Conservation (phyloP, 2,888 invertebrate genomes). For the Balanococcus diminutus region DNA sequence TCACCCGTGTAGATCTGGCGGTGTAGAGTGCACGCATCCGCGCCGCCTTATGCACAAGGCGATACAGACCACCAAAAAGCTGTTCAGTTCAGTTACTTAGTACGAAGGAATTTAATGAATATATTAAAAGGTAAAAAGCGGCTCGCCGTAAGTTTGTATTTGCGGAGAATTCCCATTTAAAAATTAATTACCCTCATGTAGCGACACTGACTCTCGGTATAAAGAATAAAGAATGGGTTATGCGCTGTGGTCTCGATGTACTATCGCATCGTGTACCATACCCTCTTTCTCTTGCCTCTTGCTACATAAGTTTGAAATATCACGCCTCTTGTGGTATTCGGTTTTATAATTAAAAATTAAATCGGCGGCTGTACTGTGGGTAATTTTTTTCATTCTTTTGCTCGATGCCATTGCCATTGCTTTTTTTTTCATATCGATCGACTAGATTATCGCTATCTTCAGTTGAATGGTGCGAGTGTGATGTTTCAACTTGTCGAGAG, state of each 20-base stretch:
- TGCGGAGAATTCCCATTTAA: slow-evolving; percentile 42
- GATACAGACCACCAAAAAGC: slow-evolving; percentile 42
- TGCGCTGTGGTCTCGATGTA: neutral
- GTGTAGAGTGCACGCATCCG: neutral
- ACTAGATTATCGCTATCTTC: neutral
- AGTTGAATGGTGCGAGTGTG: neutral
- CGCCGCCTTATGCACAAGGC: neutral
- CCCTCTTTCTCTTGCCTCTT: neutral
- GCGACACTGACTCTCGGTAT: slow-evolving; percentile 29
- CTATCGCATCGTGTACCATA: neutral
- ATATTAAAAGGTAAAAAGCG: slow-evolving; percentile 34
- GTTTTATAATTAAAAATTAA: slow-evolving; percentile 43
- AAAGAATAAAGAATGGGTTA: slow-evolving; percentile 31
- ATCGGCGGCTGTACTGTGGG: neutral
- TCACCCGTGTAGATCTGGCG: neutral
- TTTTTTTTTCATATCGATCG: neutral
- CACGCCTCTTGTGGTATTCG: slow-evolving; percentile 19
- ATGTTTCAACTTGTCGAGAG: slow-evolving; percentile 1
- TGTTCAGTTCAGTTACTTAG: slow-evolving; percentile 36
- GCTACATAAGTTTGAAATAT: slow-evolving; percentile 23
- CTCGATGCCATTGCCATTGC: neutral
- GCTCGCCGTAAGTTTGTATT: slow-evolving; percentile 36
- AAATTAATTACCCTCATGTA: slow-evolving; percentile 44
- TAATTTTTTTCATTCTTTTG: neutral
- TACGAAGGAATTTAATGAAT: slow-evolving; percentile 38